phyloP scores from a whole-genome alignment of 2,797 vertebrate species.

The Anguilla obscura region DNA sequence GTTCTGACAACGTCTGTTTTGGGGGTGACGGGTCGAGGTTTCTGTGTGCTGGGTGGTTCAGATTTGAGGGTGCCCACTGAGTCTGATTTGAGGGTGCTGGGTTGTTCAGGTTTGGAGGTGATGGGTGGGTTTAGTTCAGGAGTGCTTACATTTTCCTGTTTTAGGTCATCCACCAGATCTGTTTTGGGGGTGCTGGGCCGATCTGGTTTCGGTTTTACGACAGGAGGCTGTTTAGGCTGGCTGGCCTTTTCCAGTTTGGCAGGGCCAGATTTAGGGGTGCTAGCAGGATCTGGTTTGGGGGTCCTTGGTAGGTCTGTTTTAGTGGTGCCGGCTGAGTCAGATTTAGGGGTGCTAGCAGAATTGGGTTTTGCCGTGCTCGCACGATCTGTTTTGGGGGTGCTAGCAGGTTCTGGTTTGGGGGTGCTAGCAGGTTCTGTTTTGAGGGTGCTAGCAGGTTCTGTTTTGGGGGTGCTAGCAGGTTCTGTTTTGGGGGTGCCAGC shows the following conservation, averaged over 20 bases:
- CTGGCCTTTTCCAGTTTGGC: neutral
- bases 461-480: neutral
- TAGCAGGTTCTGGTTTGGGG: neutral
- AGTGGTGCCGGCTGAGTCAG: neutral
- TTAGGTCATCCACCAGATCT: neutral
- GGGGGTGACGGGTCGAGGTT: neutral
- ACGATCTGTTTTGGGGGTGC: neutral
- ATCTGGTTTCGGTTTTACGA: neutral
- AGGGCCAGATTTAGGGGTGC: neutral
- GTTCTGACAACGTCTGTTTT: constrained; percentile 4
- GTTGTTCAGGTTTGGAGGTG: neutral
- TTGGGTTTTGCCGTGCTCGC: neutral
- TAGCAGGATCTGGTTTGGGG: neutral
- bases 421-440: neutral
- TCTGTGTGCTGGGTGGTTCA: neutral
- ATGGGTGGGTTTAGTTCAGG: neutral
- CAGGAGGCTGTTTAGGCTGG: neutral
- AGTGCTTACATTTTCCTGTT: neutral
- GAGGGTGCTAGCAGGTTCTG: neutral
- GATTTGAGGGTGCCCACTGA: neutral
- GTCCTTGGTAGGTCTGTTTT: neutral
- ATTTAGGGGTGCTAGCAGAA: neutral
- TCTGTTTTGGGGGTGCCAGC: neutral
- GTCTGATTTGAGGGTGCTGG: neutral
- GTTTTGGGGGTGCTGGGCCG: neutral